Conservation (phyloP, 64 coral and sea anemone genomes). For the Dendronephthya gigantea region DNA sequence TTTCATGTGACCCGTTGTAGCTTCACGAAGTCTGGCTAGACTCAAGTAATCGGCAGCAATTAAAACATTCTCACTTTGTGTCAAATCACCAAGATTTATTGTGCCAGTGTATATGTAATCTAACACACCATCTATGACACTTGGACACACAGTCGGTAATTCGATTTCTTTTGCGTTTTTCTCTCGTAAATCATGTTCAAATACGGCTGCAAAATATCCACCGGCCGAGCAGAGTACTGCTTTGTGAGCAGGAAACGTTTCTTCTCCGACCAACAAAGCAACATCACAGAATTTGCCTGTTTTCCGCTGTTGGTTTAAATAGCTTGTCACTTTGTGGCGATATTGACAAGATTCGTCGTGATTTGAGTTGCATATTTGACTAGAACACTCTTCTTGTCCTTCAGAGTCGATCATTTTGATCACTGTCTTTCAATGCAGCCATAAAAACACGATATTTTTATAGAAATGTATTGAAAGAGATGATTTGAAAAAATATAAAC, state of each 20-base stretch:
- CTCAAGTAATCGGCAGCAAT: slow-evolving; percentile 23
- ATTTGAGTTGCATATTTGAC: not conserved
- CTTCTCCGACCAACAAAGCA: not conserved
- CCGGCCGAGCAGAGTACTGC: slow-evolving; percentile 30
- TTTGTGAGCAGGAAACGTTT: slow-evolving; percentile 21
- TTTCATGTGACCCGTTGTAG: not conserved
- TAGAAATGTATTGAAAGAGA: not conserved
- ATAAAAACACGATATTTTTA: not conserved
- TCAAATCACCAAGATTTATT: slow-evolving; percentile 12
- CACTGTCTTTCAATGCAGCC: not conserved
- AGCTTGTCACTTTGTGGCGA: not conserved
- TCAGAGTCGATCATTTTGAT: not conserved
- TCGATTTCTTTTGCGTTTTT: slow-evolving; percentile 6
- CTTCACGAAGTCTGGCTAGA: not conserved
- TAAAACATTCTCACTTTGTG: slow-evolving; percentile 14
- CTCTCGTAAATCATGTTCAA: slow-evolving; percentile 21
- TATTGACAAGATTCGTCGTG: not conserved
- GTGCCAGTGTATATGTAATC: slow-evolving; percentile 48
- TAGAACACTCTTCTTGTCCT: not conserved
- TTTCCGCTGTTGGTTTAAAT: not conserved
- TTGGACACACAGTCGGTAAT: slow-evolving; percentile 9
- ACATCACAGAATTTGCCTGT: slow-evolving; percentile 21
- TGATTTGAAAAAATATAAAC: not conserved
- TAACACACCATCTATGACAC: slow-evolving; percentile 28
- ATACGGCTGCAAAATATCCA: slow-evolving; percentile 26